Conservation (phyloP, 1,140 invertebrate genomes). For the Coelopa frigida region DNA sequence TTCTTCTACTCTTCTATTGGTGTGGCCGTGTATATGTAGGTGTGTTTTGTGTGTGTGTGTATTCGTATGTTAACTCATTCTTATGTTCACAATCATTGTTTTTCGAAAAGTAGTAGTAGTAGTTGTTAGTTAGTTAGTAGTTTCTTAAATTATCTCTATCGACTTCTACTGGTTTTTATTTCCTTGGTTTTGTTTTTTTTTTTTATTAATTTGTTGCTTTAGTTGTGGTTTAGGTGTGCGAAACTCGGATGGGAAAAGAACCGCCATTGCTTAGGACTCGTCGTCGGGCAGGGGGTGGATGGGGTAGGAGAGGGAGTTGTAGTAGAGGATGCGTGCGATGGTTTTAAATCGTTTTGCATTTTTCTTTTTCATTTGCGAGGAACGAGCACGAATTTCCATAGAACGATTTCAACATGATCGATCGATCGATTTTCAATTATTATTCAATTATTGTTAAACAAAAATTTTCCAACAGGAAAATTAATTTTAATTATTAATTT, state of each 20-base stretch:
- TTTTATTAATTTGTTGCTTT: not conserved
- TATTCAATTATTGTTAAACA: conserved; percentile 20
- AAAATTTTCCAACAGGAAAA: too few relatives aligned
- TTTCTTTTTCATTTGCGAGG: conserved; percentile 38
- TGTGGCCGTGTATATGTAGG: too few relatives aligned
- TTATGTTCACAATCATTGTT: too few relatives aligned
- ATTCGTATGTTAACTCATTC: too few relatives aligned
- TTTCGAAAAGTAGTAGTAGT: too few relatives aligned
- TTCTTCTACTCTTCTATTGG: too few relatives aligned
- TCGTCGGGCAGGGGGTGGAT: conserved; percentile 36
- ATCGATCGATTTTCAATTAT: conserved; percentile 13
- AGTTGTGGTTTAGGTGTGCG: not conserved
- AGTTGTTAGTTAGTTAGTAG: not conserved
- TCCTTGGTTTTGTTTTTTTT: conserved; percentile 6
- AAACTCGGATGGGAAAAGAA: too few relatives aligned
- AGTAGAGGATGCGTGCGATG: conserved; percentile 45
- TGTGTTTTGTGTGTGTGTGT: too few relatives aligned
- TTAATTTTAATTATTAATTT: conserved; percentile 14
- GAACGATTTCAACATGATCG: not conserved
- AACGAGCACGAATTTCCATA: not conserved
- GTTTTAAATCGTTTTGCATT: conserved; percentile 45
- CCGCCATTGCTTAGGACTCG: conserved; percentile 22
- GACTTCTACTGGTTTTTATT: not conserved
- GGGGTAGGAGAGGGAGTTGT: conserved; percentile 43
- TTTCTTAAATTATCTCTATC: conserved; percentile 10